Conservation (phyloP, 1,140 invertebrate species). For the Tetragnatha versicolor region DNA sequence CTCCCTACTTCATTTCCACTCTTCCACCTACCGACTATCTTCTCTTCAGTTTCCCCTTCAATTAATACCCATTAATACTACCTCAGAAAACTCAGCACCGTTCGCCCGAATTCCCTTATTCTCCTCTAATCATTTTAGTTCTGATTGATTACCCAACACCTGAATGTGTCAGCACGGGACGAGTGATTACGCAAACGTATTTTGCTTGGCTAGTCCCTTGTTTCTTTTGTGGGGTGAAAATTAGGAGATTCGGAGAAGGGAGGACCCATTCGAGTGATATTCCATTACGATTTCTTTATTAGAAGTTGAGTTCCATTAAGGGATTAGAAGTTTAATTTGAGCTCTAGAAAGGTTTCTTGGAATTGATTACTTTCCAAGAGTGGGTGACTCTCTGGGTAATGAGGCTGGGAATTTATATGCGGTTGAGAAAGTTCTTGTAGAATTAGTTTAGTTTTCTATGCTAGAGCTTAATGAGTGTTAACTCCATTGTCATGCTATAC, state of each 20-base stretch:
- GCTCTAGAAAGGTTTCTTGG: not conserved
- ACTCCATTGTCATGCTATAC: no score
- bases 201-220: constrained; percentile 21
- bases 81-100: not conserved
- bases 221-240: not conserved
- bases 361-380: not conserved
- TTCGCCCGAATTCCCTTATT: constrained; percentile 1
- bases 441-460: no score
- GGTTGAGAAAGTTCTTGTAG: no score
- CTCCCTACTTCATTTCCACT: no score
- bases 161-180: constrained; percentile 13
- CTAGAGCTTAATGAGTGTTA: no score
- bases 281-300: constrained; percentile 15
- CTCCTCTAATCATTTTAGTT: constrained; percentile 30
- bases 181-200: not conserved
- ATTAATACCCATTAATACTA: constrained; percentile 33
- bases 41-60: constrained; percentile 14
- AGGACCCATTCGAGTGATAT: not conserved
- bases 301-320: not conserved
- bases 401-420: not conserved
- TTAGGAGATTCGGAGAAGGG: not conserved
- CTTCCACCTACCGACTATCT: no score
- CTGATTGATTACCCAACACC: constrained; percentile 29
- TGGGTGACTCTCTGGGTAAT: not conserved
- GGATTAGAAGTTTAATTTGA: not conserved